Evolutionary conservation across 1,140 invertebrate species (phyloP), one percentile per base, ranked within the genome.

Genomic region (Bombus impatiens): DNA sequence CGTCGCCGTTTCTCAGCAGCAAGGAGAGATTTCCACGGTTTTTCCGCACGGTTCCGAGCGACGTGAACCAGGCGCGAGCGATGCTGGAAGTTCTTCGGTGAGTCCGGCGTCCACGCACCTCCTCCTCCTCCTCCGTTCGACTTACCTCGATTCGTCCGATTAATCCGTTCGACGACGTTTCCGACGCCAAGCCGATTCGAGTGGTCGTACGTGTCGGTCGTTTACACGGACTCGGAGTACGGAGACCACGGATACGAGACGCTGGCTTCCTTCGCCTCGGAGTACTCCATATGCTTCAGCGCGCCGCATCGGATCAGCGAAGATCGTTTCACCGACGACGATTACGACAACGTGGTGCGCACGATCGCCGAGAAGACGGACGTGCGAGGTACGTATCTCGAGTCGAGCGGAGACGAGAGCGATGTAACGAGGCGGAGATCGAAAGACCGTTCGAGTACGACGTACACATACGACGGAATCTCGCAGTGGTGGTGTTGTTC

Each of bases 11-110:
- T 5, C 94, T 97, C 10, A 96, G 96, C 90, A 95, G 96, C 89
- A 94, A 95, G 70, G 94, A 95, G 42, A 94, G 94, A 71, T 97
- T 95, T 89, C 96, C 96, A 1, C 96, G 96, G 82, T 97, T 97
- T 90, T 96, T 96, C 87, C 93, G 96, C 28, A 97, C 96, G 0
- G 96, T 97, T 15, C 96, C 96, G 3, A 96, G 95, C 37, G 96
- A 97, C 90, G 92, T 96, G 28, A 96, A 96, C 88, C 96, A 96
- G 82, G 96, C 96, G 0, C 94, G 96, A 53, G 96, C 96, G 12
- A 96, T 96, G 92, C 91, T 96, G 15, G 95, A 96, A 88, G 95
- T 96, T 72, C 94, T 96, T n/a, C 95, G 93, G 96, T 96, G 92
- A 94, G 92, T 74, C 42, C 42, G 8, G 3, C 1, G 0, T 59